Evolutionary conservation across 53 echinoderm and acorn worm genomes (phyloP).

Genomic region (Holothuria scabra): DNA sequence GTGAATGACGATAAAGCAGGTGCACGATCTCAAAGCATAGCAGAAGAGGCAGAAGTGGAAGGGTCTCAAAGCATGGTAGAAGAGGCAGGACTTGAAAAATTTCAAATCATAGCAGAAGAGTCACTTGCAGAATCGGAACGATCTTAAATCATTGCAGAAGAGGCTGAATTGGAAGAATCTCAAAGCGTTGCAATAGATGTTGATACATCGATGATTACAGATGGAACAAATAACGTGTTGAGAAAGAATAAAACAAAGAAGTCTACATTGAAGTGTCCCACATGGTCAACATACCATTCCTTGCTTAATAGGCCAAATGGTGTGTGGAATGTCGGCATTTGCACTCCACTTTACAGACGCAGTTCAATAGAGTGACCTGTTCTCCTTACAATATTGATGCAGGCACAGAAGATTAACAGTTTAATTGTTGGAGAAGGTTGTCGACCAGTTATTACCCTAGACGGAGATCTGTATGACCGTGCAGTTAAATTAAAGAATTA

Average conservation of each 20-base stretch:
- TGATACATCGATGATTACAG: no score
- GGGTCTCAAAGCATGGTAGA: no score
- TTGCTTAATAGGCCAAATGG: not conserved
- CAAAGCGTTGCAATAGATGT: no score
- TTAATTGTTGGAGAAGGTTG: not conserved
- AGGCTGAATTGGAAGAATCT: no score
- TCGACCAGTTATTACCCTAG: not conserved
- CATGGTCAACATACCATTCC: slow-evolving; percentile 44
- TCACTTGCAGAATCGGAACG: no score
- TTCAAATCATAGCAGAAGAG: no score
- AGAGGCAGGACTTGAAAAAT: no score
- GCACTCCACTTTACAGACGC: slow-evolving; percentile 28
- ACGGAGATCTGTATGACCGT: not conserved
- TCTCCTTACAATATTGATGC: slow-evolving; percentile 39
- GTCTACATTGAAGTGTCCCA: not conserved
- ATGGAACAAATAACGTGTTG: no score
- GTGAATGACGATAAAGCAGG: no score
- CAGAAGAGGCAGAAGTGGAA: no score
- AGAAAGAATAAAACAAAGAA: not conserved
- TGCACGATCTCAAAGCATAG: no score
- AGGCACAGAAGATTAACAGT: slow-evolving; percentile 29
- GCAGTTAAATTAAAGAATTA: slow-evolving; percentile 8
- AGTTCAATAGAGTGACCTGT: slow-evolving; percentile 41
- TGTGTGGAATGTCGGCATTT: slow-evolving; percentile 43
- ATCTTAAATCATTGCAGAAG: no score